Percentiles rank a stretch among this genome's conserved stretches.
These are phyloP conservation scores for Branchellion lobata DNA, from an alignment of 2,888 invertebrate genomes.

Conservation along the genomic window DNA sequence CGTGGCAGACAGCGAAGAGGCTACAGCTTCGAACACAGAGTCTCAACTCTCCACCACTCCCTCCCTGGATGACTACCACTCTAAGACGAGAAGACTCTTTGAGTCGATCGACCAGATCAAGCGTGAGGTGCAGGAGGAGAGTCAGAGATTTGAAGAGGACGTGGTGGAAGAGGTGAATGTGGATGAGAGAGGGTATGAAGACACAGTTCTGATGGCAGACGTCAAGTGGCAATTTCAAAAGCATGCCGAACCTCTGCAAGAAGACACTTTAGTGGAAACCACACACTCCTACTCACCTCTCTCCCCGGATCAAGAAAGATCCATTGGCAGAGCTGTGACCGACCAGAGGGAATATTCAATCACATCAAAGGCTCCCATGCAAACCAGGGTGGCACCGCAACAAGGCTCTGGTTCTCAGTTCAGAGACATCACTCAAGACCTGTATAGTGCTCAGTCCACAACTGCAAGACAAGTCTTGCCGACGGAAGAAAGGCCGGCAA, in stretches of 20 bases:
- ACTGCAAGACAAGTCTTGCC: conserved; percentile 7
- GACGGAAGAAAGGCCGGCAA: neutral
- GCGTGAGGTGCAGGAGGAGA: conserved; percentile 51
- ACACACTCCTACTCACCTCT: conserved; percentile 6
- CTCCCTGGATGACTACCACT: conserved; percentile 52
- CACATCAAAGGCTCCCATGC: conserved; percentile 37
- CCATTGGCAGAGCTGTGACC: conserved; percentile 12
- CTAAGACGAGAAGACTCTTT: conserved; percentile 52
- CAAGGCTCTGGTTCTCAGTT: conserved; percentile 32
- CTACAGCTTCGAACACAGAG: conserved; percentile 63
- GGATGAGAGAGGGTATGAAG: conserved; percentile 51
- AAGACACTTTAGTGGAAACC: conserved; percentile 37
- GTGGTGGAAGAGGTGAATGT: conserved; percentile 50
- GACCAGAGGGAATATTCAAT: conserved; percentile 21
- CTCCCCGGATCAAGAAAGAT: neutral
- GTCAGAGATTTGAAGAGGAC: conserved; percentile 48
- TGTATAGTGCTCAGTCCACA: conserved; percentile 15
- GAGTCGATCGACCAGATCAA: conserved; percentile 52
- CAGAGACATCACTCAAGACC: neutral
- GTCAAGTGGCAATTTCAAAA: conserved; percentile 53
- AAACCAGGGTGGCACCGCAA: conserved; percentile 45
- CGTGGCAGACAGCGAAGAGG: conserved; percentile 81
- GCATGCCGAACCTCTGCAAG: conserved; percentile 37
- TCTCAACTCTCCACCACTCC: conserved; percentile 57
- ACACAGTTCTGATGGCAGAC: conserved; percentile 53